phyloP scores from a whole-genome alignment of 1,140 invertebrate genomes.

The Planococcus citri region DNA sequence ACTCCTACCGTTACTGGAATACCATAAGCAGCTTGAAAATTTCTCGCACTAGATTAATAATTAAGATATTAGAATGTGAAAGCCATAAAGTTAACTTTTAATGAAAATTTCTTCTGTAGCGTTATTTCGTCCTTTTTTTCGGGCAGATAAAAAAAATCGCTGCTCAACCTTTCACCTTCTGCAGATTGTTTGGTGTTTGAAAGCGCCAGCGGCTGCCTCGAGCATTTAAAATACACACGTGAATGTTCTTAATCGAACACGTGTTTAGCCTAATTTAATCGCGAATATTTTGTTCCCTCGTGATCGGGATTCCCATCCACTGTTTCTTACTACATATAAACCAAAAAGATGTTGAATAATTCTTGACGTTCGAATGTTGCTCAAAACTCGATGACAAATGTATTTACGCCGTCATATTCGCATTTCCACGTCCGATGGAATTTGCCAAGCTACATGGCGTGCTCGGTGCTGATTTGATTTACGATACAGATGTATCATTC shows the following conservation, averaged over 20 bases:
- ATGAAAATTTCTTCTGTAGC: background rate
- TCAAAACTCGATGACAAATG: too few species aligned
- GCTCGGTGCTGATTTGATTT: background rate
- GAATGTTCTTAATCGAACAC: background rate
- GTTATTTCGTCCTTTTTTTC: background rate
- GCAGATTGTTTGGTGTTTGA: too few species aligned
- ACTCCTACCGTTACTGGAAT: background rate
- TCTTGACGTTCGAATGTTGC: background rate
- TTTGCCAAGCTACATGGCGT: background rate
- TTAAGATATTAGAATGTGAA: slow-evolving; percentile 8
- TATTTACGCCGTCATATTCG: too few species aligned
- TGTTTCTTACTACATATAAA: too few species aligned
- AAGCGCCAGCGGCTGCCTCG: too few species aligned
- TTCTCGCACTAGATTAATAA: background rate
- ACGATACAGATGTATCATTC: background rate
- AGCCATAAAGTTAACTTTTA: slow-evolving; percentile 4
- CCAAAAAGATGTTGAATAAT: background rate
- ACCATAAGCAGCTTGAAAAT: background rate
- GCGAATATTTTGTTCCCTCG: too few species aligned
- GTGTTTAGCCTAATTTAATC: background rate
- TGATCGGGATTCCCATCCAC: too few species aligned
- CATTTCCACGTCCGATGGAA: too few species aligned
- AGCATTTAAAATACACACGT: too few species aligned
- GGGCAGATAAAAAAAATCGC: too few species aligned
- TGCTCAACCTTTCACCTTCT: too few species aligned